phyloP scores from a whole-genome alignment of 1,140 invertebrate genomes.

The Drosophila arawakana region DNA sequence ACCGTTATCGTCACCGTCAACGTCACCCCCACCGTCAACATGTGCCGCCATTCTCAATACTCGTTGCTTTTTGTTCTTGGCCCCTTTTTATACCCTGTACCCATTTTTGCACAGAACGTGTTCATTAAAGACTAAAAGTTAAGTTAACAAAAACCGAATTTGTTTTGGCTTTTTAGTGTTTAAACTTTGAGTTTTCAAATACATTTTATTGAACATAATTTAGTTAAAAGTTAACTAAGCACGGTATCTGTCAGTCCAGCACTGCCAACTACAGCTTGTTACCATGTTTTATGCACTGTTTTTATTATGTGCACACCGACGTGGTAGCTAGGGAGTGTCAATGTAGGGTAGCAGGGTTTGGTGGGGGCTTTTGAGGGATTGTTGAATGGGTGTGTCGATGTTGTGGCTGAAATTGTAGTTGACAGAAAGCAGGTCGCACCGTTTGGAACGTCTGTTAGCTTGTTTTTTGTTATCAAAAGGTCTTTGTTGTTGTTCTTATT shows the following conservation, averaged over 20 bases:
- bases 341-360: slow-evolving; percentile 7
- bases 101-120: not conserved
- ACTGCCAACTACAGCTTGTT: not conserved
- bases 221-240: not conserved
- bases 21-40: slow-evolving; percentile 30
- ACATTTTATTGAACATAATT: not conserved
- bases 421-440: slow-evolving; percentile 63
- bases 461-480: slow-evolving; percentile 34
- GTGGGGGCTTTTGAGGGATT: not conserved
- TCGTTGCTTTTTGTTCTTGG: slow-evolving; percentile 31
- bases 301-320: slow-evolving; percentile 10
- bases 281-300: slow-evolving; percentile 15
- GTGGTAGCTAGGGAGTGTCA: slow-evolving; percentile 26
- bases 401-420: slow-evolving; percentile 55
- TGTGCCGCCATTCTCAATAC: slow-evolving; percentile 32
- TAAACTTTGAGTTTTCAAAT: too few relatives aligned
- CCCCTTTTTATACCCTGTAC: slow-evolving; percentile 14
- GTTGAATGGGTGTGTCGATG: slow-evolving; percentile 64
- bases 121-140: too few relatives aligned
- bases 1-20: slow-evolving; percentile 1
- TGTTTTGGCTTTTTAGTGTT: too few relatives aligned
- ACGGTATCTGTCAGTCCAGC: not conserved
- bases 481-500: not conserved
- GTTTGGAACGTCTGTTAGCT: slow-evolving; percentile 28
- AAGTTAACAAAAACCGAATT: too few relatives aligned